Conservation (phyloP, 2,113 vertebrate genomes). For the Nycticorax nycticorax region DNA sequence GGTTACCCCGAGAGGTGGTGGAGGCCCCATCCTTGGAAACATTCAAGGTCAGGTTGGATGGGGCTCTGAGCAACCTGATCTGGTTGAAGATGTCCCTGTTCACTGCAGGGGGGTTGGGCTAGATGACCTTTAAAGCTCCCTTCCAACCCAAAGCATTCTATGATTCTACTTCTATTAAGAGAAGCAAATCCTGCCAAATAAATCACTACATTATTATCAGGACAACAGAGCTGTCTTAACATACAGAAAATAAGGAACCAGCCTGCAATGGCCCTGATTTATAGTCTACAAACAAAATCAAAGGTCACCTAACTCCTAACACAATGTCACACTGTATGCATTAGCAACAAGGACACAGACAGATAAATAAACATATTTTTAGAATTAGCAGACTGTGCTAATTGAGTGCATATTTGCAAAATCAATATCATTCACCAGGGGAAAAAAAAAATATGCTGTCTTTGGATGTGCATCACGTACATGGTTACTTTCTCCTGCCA, state of each 20-base stretch:
- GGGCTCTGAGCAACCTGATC: too few species aligned
- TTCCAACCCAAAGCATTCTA: too few species aligned
- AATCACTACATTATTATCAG: not conserved
- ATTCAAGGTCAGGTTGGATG: too few species aligned
- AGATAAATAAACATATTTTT: not conserved
- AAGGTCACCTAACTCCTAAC: not conserved
- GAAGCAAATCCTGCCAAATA: not conserved
- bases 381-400: not conserved
- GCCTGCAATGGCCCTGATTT: not conserved
- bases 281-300: not conserved
- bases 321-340: not conserved
- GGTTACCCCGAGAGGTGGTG: too few species aligned
- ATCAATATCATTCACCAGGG: not conserved
- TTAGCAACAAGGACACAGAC: not conserved
- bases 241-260: not conserved
- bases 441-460: not conserved
- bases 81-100: too few species aligned
- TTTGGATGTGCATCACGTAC: not conserved
- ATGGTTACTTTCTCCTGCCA: not conserved
- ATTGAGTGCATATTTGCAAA: not conserved
- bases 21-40: too few species aligned
- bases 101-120: too few species aligned
- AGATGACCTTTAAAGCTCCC: too few species aligned
- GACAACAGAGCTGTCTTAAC: not conserved
- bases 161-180: not conserved